These are phyloP conservation scores for Phylloscopus trochilus DNA, from an alignment of 2,113 vertebrate genomes.

Conservation along the genomic window DNA sequence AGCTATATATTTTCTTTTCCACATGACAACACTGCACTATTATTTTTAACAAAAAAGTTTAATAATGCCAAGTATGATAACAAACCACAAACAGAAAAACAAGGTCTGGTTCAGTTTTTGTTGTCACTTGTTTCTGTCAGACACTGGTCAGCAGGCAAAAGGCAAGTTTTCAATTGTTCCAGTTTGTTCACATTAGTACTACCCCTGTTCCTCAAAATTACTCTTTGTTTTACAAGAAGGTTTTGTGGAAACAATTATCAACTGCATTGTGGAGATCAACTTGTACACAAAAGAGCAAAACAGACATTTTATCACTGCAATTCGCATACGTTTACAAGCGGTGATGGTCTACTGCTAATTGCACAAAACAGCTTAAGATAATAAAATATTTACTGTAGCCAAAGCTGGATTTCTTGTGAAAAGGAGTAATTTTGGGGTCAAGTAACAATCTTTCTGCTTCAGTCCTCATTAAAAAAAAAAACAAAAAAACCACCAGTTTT, in stretches of 20 bases:
- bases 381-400: neutral
- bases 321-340: neutral
- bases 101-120: neutral
- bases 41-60: neutral
- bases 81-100: neutral
- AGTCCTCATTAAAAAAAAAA: neutral
- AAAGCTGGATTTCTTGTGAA: neutral
- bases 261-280: neutral
- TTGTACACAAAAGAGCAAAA: neutral
- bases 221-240: neutral
- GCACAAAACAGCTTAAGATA: neutral
- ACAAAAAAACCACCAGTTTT: neutral
- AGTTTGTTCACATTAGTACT: neutral
- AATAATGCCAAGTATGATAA: neutral
- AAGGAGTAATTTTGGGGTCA: neutral
- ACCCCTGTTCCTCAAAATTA: neutral
- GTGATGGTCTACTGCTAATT: neutral
- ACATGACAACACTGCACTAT: neutral
- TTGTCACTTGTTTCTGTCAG: neutral
- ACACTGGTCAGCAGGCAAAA: neutral
- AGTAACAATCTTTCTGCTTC: neutral
- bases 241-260: neutral
- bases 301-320: neutral
- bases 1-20: neutral
- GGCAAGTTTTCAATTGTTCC: neutral